A percentile compares a stretch with the other conserved stretches of the same genome.
Evolutionary conservation across 2,888 invertebrate species (phyloP).

Genomic region (Drosophila paranaensis): DNA sequence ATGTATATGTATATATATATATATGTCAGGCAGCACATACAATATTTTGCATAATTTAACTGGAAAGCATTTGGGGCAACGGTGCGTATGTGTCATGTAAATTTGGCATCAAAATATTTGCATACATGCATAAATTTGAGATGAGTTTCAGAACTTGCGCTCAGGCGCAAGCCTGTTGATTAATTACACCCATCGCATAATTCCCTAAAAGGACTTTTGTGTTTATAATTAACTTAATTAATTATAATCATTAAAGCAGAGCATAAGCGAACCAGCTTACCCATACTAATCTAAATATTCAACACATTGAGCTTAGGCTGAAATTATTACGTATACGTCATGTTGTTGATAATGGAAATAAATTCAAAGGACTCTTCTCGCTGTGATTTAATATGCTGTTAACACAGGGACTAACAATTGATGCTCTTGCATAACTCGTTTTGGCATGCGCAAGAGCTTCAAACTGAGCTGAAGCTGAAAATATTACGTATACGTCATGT

Average conservation of each 20-base stretch:
- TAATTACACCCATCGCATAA: slow-evolving; percentile 24
- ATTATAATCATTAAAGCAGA: slow-evolving; percentile 32
- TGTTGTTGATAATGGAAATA: neutral
- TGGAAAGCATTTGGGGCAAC: slow-evolving; percentile 36
- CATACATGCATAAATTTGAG: slow-evolving; percentile 32
- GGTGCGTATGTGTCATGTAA: slow-evolving; percentile 55
- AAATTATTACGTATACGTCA: neutral
- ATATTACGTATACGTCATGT: neutral
- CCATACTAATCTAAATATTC: neutral
- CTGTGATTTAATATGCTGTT: no score
- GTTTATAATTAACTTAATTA: slow-evolving; percentile 49
- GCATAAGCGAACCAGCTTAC: neutral
- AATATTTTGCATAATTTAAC: slow-evolving; percentile 57
- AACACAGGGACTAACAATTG: no score
- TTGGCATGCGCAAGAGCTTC: neutral
- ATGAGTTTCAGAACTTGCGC: slow-evolving; percentile 1
- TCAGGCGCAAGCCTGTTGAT: slow-evolving; percentile 27
- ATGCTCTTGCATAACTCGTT: no score
- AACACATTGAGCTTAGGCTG: neutral
- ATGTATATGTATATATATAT: neutral
- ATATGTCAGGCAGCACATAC: neutral
- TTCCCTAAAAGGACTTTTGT: slow-evolving; percentile 43
- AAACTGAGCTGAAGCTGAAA: neutral
- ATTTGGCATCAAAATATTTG: slow-evolving; percentile 41
- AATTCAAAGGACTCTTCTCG: no score